Evolutionary conservation across 2,888 invertebrate species (phyloP).

Genomic region (Acanthosoma haemorrhoidale): DNA sequence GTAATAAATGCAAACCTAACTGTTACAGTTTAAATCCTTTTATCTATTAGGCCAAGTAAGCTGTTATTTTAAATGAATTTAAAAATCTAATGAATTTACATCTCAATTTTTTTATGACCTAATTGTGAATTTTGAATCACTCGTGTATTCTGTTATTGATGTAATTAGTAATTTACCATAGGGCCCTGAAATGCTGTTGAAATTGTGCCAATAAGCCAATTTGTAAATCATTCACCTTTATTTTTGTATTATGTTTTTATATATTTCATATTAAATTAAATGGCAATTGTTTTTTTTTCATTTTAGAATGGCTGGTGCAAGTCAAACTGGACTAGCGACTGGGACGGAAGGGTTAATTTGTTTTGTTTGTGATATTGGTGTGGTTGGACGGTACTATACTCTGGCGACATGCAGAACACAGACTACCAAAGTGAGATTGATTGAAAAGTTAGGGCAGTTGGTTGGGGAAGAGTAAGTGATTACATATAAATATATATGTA

Average conservation of each 20-base stretch:
- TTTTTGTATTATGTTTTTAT: no score
- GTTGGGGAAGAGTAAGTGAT: slow-evolving; percentile 47
- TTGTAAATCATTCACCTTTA: no score
- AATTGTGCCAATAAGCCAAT: no score
- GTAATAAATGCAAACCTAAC: no score
- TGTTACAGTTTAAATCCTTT: background rate
- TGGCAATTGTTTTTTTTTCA: no score
- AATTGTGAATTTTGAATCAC: no score
- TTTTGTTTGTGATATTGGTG: slow-evolving; percentile 46
- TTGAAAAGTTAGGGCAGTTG: slow-evolving; percentile 47
- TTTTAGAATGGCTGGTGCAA: slow-evolving; percentile 30
- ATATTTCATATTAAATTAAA: no score
- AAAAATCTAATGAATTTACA: background rate
- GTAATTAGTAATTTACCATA: no score
- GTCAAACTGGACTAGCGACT: slow-evolving; percentile 32
- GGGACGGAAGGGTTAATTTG: slow-evolving; percentile 42
- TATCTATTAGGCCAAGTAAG: slow-evolving; percentile 4
- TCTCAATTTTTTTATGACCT: background rate
- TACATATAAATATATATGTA: no score
- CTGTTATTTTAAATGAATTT: background rate
- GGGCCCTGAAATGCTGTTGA: no score
- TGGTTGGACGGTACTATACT: slow-evolving; percentile 46
- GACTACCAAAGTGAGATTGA: slow-evolving; percentile 44
- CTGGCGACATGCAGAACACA: slow-evolving; percentile 47
- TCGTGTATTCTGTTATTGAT: no score